Conservation (phyloP, 2,797 vertebrate genomes). For the Halcyon badia region DNA sequence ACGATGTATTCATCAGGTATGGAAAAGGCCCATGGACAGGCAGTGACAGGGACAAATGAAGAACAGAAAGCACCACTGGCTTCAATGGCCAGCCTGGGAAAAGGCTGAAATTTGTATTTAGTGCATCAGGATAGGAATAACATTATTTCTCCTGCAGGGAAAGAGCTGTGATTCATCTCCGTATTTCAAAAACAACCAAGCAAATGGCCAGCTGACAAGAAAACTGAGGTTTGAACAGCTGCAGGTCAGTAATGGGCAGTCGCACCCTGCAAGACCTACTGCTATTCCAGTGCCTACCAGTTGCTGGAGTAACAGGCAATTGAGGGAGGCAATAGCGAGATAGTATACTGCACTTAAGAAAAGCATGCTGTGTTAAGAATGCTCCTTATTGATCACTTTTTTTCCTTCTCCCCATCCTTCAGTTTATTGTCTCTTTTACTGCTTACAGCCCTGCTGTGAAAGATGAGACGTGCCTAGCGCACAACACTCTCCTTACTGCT, state of each 20-base stretch:
- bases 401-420: not conserved
- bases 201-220: slow-evolving; percentile 10
- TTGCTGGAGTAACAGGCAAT: not conserved
- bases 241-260: slow-evolving; percentile 3
- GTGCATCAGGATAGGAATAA: not conserved
- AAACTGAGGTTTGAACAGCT: slow-evolving; percentile 17
- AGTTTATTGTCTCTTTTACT: not conserved
- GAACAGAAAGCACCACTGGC: not conserved
- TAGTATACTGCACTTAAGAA: not conserved
- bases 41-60: not conserved
- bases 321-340: not conserved
- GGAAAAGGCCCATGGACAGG: not conserved
- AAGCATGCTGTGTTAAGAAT: not conserved
- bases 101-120: slow-evolving; percentile 60
- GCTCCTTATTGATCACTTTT: not conserved
- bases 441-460: not conserved
- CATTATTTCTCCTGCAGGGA: slow-evolving; percentile 41
- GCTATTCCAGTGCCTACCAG: not conserved
- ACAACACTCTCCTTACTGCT: not conserved
- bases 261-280: not conserved
- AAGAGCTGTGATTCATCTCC: slow-evolving; percentile 47
- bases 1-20: not conserved
- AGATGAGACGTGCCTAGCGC: not conserved
- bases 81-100: not conserved
- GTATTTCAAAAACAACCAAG: slow-evolving; percentile 5